Percentiles rank a stretch among this genome's conserved stretches.
These are phyloP conservation scores for Ptiloglossa arizonensis DNA, from an alignment of 1,140 invertebrate species.

Conservation along the genomic window DNA sequence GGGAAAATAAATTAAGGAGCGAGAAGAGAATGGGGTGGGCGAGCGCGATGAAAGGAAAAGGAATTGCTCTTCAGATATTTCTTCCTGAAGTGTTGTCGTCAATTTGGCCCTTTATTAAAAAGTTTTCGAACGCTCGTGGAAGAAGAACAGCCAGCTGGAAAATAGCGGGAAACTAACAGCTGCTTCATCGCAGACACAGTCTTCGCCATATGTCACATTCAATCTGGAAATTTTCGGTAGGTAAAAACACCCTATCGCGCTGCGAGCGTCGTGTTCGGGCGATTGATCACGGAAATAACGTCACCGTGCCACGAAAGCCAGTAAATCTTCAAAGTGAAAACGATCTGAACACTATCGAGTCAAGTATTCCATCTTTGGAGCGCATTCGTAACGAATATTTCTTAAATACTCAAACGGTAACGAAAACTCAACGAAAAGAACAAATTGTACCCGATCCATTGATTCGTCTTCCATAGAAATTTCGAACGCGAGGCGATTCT, in stretches of 20 bases:
- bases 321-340: too few relatives aligned
- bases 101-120: conserved; percentile 53
- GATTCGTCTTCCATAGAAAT: too few relatives aligned
- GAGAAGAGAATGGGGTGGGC: not conserved
- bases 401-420: too few relatives aligned
- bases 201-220: not conserved
- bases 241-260: not conserved
- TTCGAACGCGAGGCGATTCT: too few relatives aligned
- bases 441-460: too few relatives aligned
- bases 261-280: too few relatives aligned
- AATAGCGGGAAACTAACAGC: conserved; percentile 23
- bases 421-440: too few relatives aligned
- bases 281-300: too few relatives aligned
- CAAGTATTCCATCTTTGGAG: too few relatives aligned
- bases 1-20: conserved; percentile 17
- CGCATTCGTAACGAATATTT: too few relatives aligned
- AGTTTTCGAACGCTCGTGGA: conserved; percentile 20
- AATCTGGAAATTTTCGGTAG: not conserved
- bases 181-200: not conserved
- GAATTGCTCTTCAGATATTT: conserved; percentile 42
- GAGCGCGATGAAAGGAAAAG: conserved; percentile 16
- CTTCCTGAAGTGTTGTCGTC: conserved; percentile 36
- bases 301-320: too few relatives aligned
- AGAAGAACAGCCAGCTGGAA: not conserved
- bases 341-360: too few relatives aligned